Conservation (phyloP, 2,113 vertebrate species). For the Chauna torquata region DNA sequence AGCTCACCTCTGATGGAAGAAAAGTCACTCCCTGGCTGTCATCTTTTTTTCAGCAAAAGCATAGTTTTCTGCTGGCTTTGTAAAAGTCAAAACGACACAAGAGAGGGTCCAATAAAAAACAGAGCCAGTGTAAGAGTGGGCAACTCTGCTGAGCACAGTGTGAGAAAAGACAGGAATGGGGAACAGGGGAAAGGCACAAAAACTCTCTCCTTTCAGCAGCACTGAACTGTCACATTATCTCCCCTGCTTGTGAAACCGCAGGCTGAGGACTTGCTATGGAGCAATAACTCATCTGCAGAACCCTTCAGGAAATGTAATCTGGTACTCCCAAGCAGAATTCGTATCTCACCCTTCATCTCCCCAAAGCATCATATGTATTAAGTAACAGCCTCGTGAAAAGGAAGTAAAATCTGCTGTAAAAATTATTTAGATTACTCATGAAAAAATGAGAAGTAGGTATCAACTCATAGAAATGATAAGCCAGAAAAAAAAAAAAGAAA, state of each 20-base stretch:
- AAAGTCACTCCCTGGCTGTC: not conserved
- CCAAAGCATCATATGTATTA: not conserved
- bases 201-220: constrained; percentile 4
- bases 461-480: not conserved
- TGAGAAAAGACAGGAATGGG: not conserved
- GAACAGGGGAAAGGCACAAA: not conserved
- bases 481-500: too few relatives aligned
- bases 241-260: not conserved
- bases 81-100: not conserved
- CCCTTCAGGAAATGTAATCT: not conserved
- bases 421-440: not conserved
- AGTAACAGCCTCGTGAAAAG: not conserved
- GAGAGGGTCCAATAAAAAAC: not conserved
- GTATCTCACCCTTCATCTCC: not conserved
- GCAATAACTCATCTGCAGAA: constrained; percentile 33
- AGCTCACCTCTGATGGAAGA: not conserved
- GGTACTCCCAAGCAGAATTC: not conserved
- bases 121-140: not conserved
- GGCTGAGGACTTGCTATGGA: not conserved
- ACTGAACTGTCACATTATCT: not conserved
- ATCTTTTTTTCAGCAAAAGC: not conserved
- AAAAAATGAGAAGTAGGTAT: not conserved
- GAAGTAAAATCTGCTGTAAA: not conserved
- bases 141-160: not conserved
- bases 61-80: not conserved